Percentiles rank a stretch among this genome's conserved stretches.
These are phyloP conservation scores for Gymnodraco acuticeps DNA, from an alignment of 2,797 vertebrate genomes.

Conservation along the genomic window DNA sequence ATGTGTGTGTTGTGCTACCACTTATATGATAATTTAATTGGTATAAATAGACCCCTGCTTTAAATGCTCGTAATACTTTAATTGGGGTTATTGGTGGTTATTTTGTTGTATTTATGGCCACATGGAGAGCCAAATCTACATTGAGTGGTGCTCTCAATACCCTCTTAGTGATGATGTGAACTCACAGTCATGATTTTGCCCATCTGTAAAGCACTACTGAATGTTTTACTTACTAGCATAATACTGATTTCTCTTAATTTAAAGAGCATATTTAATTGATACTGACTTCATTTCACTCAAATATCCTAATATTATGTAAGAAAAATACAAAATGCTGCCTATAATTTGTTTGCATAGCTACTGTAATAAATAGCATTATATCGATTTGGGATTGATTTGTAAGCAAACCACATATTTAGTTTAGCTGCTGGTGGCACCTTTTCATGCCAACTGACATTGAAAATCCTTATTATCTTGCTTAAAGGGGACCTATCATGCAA, in stretches of 20 bases:
- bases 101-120: constrained; percentile 56
- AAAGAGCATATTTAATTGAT: constrained; percentile 7
- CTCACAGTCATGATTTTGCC: constrained; percentile 23
- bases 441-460: background rate
- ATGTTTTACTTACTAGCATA: constrained; percentile 8
- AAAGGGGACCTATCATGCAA: background rate
- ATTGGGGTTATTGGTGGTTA: constrained; percentile 54
- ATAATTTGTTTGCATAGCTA: background rate
- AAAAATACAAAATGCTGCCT: background rate
- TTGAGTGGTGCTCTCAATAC: constrained; percentile 25
- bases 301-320: constrained; percentile 3
- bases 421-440: background rate
- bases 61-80: constrained; percentile 61
- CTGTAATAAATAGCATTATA: background rate
- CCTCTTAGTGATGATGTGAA: constrained; percentile 28
- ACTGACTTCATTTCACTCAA: constrained; percentile 3
- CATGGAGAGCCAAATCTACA: constrained; percentile 35
- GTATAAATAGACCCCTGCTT: constrained; percentile 43
- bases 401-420: background rate
- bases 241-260: background rate
- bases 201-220: background rate
- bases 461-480: background rate
- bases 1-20: background rate
- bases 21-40: constrained; percentile 38
- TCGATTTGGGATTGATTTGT: background rate